These are phyloP conservation scores for Siniperca obscura DNA, from an alignment of 2,797 vertebrate genomes.

Conservation along the genomic window DNA sequence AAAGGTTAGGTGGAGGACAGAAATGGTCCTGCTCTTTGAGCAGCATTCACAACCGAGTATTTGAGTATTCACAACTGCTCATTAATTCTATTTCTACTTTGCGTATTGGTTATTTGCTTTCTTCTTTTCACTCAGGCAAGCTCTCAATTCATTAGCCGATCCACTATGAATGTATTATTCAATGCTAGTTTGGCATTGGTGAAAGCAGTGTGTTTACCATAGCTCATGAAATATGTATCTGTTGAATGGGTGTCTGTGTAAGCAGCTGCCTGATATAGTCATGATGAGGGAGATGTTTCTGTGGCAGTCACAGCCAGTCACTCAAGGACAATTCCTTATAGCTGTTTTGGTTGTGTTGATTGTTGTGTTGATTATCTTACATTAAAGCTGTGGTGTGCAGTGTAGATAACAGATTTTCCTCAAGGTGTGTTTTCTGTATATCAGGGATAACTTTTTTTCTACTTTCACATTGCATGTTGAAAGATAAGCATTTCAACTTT, in stretches of 20 bases:
- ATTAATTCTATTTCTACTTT: slow-evolving; percentile 85
- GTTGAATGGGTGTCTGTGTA: slow-evolving; percentile 70
- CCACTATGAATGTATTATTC: slow-evolving; percentile 84
- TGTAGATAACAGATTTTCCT: slow-evolving; percentile 74
- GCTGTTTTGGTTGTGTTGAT: slow-evolving; percentile 67
- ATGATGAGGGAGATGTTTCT: slow-evolving; percentile 69
- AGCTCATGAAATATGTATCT: slow-evolving; percentile 87
- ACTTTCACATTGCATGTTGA: slow-evolving; percentile 46
- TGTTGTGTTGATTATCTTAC: slow-evolving; percentile 74
- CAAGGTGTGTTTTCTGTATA: slow-evolving; percentile 61
- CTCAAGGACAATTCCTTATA: slow-evolving; percentile 78
- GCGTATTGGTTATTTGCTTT: slow-evolving; percentile 82
- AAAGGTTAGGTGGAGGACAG: slow-evolving; percentile 76
- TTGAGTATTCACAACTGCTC: slow-evolving; percentile 76
- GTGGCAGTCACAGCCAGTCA: slow-evolving; percentile 65
- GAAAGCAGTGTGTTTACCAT: slow-evolving; percentile 80
- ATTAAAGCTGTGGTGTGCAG: slow-evolving; percentile 71
- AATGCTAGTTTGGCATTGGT: slow-evolving; percentile 78
- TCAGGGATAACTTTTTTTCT: slow-evolving; percentile 38
- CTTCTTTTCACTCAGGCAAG: slow-evolving; percentile 81
- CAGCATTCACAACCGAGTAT: slow-evolving; percentile 56
- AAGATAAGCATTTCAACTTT: slow-evolving; percentile 58
- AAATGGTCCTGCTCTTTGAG: slow-evolving; percentile 66
- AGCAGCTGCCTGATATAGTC: slow-evolving; percentile 73
- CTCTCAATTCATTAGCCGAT: slow-evolving; percentile 85